Evolutionary conservation across 2,888 invertebrate genomes (phyloP).

Genomic region (Cremastinae sp.): DNA sequence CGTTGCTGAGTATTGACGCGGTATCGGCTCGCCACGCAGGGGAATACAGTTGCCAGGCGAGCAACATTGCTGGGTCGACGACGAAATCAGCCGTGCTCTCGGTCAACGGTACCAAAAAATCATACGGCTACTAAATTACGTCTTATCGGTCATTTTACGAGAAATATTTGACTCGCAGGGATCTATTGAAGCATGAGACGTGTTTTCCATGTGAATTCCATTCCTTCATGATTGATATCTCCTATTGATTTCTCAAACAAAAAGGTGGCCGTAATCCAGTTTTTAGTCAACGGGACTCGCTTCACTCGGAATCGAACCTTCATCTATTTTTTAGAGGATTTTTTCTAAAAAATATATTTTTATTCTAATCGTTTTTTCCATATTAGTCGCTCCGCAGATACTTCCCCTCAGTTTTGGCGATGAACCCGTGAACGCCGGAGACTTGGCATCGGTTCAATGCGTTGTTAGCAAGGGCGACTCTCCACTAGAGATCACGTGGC

Average conservation of each 20-base stretch:
- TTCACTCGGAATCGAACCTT: too few relatives aligned
- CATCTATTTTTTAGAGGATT: background rate
- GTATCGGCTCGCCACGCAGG: conserved; percentile 80
- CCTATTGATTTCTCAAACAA: background rate
- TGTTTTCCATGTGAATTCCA: conserved; percentile 2
- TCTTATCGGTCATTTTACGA: background rate
- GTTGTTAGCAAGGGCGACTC: conserved; percentile 89
- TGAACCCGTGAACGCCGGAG: conserved; percentile 89
- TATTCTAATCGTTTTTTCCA: conserved; percentile 21
- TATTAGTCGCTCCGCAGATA: conserved; percentile 86
- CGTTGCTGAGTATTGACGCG: conserved; percentile 80
- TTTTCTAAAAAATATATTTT: too few relatives aligned
- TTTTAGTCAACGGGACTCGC: too few relatives aligned
- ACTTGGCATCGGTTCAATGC: conserved; percentile 88
- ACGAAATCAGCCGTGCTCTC: conserved; percentile 80
- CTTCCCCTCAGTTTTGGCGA: conserved; percentile 88
- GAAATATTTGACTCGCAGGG: background rate
- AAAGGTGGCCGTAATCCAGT: background rate
- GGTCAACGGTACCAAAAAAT: conserved; percentile 80
- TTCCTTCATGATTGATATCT: background rate
- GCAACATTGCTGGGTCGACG: conserved; percentile 80
- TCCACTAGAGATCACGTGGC: conserved; percentile 89
- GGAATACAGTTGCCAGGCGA: conserved; percentile 81
- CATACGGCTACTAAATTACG: background rate
- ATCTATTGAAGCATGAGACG: conserved; percentile 29